These are phyloP conservation scores for Micrasema minimum DNA, from an alignment of 1,140 invertebrate genomes.

Conservation along the genomic window DNA sequence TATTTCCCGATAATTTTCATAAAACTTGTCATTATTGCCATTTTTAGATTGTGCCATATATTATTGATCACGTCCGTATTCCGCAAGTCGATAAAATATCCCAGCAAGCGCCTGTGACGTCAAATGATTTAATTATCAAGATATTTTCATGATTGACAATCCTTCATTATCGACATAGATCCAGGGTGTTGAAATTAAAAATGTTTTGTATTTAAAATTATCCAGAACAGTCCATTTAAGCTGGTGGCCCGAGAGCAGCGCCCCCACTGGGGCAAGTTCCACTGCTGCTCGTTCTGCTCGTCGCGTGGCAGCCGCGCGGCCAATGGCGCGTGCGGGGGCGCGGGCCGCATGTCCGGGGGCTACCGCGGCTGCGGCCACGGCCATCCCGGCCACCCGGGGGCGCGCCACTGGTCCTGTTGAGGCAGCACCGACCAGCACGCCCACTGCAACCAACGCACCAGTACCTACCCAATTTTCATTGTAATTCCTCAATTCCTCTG, in stretches of 20 bases:
- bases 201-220: too few relatives aligned
- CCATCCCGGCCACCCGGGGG: slow-evolving; percentile 79
- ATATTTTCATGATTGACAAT: too few relatives aligned
- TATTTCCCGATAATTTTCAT: too few relatives aligned
- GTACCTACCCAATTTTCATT: slow-evolving; percentile 66
- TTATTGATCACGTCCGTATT: too few relatives aligned
- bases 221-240: slow-evolving; percentile 70
- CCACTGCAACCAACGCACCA: slow-evolving; percentile 63
- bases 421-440: slow-evolving; percentile 71
- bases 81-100: too few relatives aligned
- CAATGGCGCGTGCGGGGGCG: slow-evolving; percentile 76
- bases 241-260: slow-evolving; percentile 67
- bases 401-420: slow-evolving; percentile 85
- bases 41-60: too few relatives aligned
- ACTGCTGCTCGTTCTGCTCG: slow-evolving; percentile 85
- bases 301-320: slow-evolving; percentile 76
- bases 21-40: too few relatives aligned
- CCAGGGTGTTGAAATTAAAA: too few relatives aligned
- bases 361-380: slow-evolving; percentile 82
- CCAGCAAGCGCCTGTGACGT: too few relatives aligned
- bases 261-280: slow-evolving; percentile 76
- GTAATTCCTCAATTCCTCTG: slow-evolving; percentile 55
- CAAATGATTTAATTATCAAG: too few relatives aligned
- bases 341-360: slow-evolving; percentile 77
- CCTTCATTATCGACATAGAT: too few relatives aligned